Conservation (phyloP, 2,113 vertebrate genomes). For the Cebus imitator region DNA sequence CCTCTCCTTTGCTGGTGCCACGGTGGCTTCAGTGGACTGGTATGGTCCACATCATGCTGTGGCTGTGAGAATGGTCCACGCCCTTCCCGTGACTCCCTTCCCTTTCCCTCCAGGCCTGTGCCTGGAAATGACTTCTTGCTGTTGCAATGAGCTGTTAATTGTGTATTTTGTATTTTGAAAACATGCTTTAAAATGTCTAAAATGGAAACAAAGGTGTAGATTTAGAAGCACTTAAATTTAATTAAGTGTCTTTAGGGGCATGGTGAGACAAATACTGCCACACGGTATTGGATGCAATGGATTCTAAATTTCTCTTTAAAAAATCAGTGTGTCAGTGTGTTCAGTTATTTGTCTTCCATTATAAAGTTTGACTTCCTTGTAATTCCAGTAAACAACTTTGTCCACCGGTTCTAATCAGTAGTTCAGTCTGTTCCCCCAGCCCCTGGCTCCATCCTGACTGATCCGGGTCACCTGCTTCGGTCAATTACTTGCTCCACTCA, state of each 20-base stretch:
- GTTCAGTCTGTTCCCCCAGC: no score
- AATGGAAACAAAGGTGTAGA: background rate
- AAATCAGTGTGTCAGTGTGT: no score
- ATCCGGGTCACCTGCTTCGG: no score
- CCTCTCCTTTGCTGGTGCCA: background rate
- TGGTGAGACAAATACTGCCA: background rate
- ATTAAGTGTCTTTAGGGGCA: background rate
- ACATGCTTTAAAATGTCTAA: background rate
- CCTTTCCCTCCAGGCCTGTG: background rate
- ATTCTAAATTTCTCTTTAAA: no score
- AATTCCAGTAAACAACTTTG: no score
- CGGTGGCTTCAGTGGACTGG: rapidly evolving
- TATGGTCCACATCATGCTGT: background rate
- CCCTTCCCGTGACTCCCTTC: no score
- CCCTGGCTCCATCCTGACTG: no score
- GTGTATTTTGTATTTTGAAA: background rate
- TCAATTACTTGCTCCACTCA: no score
- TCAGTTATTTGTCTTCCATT: no score
- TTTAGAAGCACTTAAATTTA: background rate
- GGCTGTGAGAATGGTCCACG: background rate
- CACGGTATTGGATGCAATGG: no score
- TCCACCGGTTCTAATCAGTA: no score
- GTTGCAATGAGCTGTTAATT: background rate
- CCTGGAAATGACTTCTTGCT: background rate
- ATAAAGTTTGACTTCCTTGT: no score